Conservation (phyloP, 2,797 vertebrate genomes). For the Brotula barbata region DNA sequence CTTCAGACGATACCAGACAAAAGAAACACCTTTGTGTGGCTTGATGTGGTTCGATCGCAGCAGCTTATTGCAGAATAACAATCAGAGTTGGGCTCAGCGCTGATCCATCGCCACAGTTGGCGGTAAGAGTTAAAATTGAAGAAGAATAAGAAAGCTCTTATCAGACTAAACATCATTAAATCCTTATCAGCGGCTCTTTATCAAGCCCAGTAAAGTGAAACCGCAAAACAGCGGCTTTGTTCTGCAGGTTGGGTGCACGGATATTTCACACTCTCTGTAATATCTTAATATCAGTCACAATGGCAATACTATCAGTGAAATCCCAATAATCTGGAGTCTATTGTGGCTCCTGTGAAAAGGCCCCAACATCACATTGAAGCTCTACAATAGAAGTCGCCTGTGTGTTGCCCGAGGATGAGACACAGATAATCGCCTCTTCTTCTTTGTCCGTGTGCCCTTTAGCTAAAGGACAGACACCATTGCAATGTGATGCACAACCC, state of each 20-base stretch:
- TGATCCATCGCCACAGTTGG: too few species aligned
- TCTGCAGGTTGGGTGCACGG: conserved; percentile 55
- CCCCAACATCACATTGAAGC: conserved; percentile 55
- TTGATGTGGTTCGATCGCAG: too few species aligned
- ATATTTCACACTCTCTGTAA: conserved; percentile 53
- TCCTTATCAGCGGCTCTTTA: conserved; percentile 36
- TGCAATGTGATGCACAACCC: conserved; percentile 40
- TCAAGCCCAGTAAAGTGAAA: conserved; percentile 20
- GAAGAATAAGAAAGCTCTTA: conserved; percentile 1
- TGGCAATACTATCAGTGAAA: conserved; percentile 57
- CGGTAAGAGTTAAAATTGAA: background rate
- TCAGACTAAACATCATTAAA: conserved; percentile 20
- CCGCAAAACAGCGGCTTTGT: conserved; percentile 55
- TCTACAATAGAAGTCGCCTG: conserved; percentile 53
- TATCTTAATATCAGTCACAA: conserved; percentile 67
- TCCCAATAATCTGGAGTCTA: conserved; percentile 68
- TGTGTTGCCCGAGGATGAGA: conserved; percentile 61
- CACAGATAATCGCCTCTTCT: conserved; percentile 66
- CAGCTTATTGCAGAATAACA: background rate
- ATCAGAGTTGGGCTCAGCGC: background rate
- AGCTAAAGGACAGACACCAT: conserved; percentile 56
- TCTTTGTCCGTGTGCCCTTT: conserved; percentile 71
- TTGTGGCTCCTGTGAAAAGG: conserved; percentile 68
- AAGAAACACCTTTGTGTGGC: too few species aligned
- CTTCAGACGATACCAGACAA: too few species aligned